Evolutionary conservation across 2,113 vertebrate genomes (phyloP).

Genomic region (Hystrix cristata): DNA sequence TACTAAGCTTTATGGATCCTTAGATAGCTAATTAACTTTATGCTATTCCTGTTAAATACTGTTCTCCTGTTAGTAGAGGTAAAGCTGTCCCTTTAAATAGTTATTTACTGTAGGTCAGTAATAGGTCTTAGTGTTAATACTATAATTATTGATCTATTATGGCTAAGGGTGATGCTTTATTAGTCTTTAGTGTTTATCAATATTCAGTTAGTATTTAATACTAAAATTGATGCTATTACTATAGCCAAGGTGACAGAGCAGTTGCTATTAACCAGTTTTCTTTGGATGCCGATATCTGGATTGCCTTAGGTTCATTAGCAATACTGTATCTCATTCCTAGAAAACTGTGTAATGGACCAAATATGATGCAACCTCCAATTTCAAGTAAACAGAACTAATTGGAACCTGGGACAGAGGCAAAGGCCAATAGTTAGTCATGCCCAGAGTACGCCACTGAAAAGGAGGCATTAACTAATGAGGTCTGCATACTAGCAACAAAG

Average conservation of each 20-base stretch:
- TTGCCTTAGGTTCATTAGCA: not conserved
- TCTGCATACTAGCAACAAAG: not conserved
- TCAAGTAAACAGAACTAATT: not conserved
- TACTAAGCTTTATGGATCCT: not conserved
- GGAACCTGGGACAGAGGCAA: not conserved
- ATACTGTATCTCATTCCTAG: not conserved
- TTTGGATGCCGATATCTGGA: not conserved
- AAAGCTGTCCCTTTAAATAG: not conserved
- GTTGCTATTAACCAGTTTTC: not conserved
- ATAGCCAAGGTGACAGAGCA: not conserved
- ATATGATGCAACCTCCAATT: not conserved
- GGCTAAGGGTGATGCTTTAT: not conserved
- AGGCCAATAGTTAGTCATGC: not conserved
- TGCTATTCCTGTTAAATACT: not conserved
- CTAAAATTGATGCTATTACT: not conserved
- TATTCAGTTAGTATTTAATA: not conserved
- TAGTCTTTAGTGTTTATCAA: not conserved
- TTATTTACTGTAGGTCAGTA: not conserved
- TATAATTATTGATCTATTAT: not conserved
- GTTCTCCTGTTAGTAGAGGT: not conserved
- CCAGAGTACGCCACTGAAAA: not conserved
- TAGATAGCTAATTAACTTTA: not conserved
- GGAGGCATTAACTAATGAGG: not conserved
- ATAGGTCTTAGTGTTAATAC: not conserved
- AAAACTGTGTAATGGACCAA: not conserved